Evolutionary conservation across 1,140 invertebrate species (phyloP), one percentile per base, ranked within the genome.

Genomic region (Rhizoglyphus robini): DNA sequence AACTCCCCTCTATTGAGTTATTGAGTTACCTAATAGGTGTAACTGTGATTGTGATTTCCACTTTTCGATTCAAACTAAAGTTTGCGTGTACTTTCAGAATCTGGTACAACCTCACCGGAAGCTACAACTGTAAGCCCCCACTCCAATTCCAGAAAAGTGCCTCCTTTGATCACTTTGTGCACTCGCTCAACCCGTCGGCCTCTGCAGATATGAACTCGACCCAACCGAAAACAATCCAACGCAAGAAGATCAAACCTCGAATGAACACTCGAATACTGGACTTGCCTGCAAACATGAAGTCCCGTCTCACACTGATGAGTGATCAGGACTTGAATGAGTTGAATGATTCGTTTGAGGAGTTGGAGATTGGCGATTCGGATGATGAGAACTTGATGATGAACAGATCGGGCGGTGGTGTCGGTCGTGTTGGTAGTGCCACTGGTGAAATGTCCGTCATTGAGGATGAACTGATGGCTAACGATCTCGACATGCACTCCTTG

Each of bases 401-500:
- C 1, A 2, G 23, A 46, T n/a, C 41, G 2, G 8, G 15, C 8
- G 23, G 23, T 46, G 15, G 41, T n/a, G 8, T 3, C 2, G 23
- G 41, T 8, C 41, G 8, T 20, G 23, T n/a, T 46, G 2, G 18
- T 20, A 46, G 41, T 8, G 23, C 41, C 3, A 20, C 18, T 58
- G 25, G 29, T 58, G 30, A 60, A 11, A 3, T 51, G 1, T 11
- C 23, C 2, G 23, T 23, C 23, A 51, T 20, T 13, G 30, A n/a
- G 13, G 93, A 98, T 78, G 94, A 96, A 75, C 93, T 93, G 1
- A 86, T 97, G 48, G 89, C 90, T 5, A 90, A 86, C 69, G 93
- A 96, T 78, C 80, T 98, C 74, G 95, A 98, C 77, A 92, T 97
- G 86, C 94, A 98, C 78, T 90, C 90, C 15, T 81, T 98, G 4